Base-by-base conservation (phyloP, 2,113 vertebrate species). In the Periophthalmus modestus region DNA sequence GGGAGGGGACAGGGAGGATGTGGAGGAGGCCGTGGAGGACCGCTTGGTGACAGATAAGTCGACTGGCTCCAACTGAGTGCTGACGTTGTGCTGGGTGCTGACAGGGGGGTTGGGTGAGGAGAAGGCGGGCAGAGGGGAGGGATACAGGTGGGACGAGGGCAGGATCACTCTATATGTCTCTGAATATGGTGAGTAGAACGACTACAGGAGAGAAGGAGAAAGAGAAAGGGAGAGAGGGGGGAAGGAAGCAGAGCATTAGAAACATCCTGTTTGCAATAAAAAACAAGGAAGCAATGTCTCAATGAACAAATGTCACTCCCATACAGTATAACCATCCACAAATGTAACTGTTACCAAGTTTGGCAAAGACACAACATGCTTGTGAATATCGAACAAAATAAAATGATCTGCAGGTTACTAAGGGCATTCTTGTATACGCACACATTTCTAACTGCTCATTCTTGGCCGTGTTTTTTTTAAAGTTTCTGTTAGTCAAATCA, bases 21-120 rank as follows among this genome's bases (percentile, higher is more conserved):
- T 75, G 0, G 95, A 94, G 63, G 92, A 87, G 23, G 96, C 94
- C 0, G 52, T 55, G 0, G 97, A 96, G 59, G 94, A 92, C 24
- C 95, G 94, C 87, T 97, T 98, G 92, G 95, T 96, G 85, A 97
- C 88, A 0, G 98, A 98, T 68, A 99, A 95, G 82, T 99, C 98
- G 68, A 99, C 97, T 0, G 98, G 98, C 87, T 98, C 98, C 87
- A 96, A 74, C 92, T 98, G 97, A 73, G 95, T 21, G 34, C 18
- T 65, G 36, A 2, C 89, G 62, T 2, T 89, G 67, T 94, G 93
- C 0, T 81, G 84, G 87, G 9, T 93, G 90, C 71, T 93, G 87
- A 87, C 91, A 81, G 85, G 94, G 90, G 0, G 85, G 68, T 74
- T 85, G 10, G 85, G 68, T 74, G 78, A 81, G 77, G 79, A 3